Base-by-base conservation (phyloP, 2,113 vertebrate genomes). In the Engystomops pustulosus region DNA sequence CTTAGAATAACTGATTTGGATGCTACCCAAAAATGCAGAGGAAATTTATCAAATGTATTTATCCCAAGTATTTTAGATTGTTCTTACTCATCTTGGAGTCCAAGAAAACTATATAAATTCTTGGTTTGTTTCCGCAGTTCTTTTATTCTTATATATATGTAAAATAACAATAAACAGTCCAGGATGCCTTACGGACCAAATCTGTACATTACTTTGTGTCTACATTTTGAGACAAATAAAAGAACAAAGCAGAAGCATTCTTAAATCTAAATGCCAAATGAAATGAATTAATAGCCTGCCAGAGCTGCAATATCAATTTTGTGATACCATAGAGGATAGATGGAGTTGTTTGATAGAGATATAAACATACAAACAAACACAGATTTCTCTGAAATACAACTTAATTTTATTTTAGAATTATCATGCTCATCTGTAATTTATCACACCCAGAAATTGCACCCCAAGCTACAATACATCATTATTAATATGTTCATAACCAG, bases 331-430 rank as follows among this genome's bases (percentile, higher is more conserved):
- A 32, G 83, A 79, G 74, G 53, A 68, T 79, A 79, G 74, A 79
- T 53, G 9, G 49, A 68, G 62, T 49, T 79, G 74, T 34, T 70
- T 85, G 74, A 79, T 55, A 85, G 65, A 84, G 60, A 81, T 2
- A 84, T 67, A 84, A 77, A 78, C 47, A 80, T 2, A 1, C 5
- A 78, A 12, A 69, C 78, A 79, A 85, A 79, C 70, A 85, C 0
- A 86, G 65, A 83, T 17, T 30, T 6, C 75, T 84, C 65, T 90
- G 1, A 89, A 91, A 89, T 87, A 88, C 1, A 85, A 18, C 78
- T 74, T 58, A 71, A 58, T 34, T 72, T 88, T 87, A 80, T 65
- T 87, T 86, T 78, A 4, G 58, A 88, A 87, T 89, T 81, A 89
- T 89, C 60, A 62, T 86, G 18, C 11, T 90, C 65, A 36, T 88